These are phyloP conservation scores for Labeo calbasu DNA, from an alignment of 2,797 vertebrate species.

Conservation along the genomic window DNA sequence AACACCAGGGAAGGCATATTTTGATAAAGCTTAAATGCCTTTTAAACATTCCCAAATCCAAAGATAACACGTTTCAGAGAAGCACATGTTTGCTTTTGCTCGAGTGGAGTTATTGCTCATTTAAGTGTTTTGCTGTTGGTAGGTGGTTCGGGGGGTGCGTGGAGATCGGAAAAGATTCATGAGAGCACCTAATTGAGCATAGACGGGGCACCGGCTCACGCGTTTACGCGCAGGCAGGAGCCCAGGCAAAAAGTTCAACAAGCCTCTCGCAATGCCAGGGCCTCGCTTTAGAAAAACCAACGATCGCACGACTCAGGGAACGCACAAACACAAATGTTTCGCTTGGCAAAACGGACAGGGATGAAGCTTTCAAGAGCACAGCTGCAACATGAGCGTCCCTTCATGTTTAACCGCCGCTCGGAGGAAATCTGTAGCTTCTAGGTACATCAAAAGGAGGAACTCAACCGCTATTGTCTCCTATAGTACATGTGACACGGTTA, in stretches of 20 bases:
- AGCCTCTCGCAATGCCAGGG: constrained; percentile 24
- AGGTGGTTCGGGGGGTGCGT: constrained; percentile 31
- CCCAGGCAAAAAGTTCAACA: constrained; percentile 43
- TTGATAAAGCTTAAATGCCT: constrained; percentile 42
- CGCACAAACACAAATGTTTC: constrained; percentile 31
- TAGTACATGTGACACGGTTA: constrained; percentile 53
- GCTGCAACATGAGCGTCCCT: constrained; percentile 38
- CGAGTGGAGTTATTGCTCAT: constrained; percentile 47
- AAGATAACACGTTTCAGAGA: constrained; percentile 43
- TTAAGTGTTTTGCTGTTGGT: constrained; percentile 54
- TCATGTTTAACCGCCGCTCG: constrained; percentile 14
- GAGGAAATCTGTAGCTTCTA: constrained; percentile 44
- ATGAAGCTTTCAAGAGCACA: constrained; percentile 41
- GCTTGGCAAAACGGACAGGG: constrained; percentile 15
- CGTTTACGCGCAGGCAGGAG: constrained; percentile 46
- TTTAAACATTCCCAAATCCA: constrained; percentile 44
- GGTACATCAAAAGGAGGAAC: constrained; percentile 46
- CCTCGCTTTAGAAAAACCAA: constrained; percentile 29
- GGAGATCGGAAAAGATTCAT: constrained; percentile 43
- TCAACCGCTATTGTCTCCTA: constrained; percentile 45
- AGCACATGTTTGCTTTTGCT: constrained; percentile 50
- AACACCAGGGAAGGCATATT: constrained; percentile 41
- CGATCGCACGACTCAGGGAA: constrained; percentile 33
- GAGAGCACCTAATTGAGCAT: constrained; percentile 44
- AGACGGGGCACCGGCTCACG: constrained; percentile 2